Base-by-base conservation (phyloP, 2,888 invertebrate species). In the Petrolisthes manimaculis region DNA sequence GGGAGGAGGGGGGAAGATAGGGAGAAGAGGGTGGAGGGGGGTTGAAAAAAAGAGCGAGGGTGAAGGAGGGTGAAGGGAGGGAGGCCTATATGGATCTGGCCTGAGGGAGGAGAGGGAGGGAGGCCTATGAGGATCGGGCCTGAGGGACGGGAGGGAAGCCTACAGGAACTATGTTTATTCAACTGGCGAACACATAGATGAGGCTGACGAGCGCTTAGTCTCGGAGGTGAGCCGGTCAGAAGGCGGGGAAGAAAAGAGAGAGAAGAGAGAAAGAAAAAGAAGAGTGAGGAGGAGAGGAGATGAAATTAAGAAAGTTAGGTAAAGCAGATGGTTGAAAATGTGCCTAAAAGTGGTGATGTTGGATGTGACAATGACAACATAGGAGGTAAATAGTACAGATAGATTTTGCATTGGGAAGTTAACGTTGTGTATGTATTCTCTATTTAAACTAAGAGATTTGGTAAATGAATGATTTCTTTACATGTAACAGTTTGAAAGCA, bases 101-200 rank as follows among this genome's bases (percentile, higher is more conserved):
- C 37, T 0, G 37, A 37, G 9, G 74, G 83, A 51, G 74, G 71
- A 53, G 5, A 24, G 18, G 74, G n/a, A 71, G 71, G 71, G 71
- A 21, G 21, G 6, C 71, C n/a, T 6, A n/a, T 6, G 71, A 53
- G 71, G 83, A 12, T 5, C 61, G 54, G 37, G 54, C 37, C 37
- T 37, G 37, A 37, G 9, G 74, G 83, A 51, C 54, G 71, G 21
- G 5, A 24, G 18, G 74, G 71, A 21, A 71, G 6, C 71, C n/a
- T 6, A n/a, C 14, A 21, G 56, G 21, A 71, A 54, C 80, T 86
- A 74, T 86, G 86, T 86, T 86, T 86, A 53, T 81, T 81, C 86
- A 86, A 86, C 86, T 86, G 86, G 81, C 37, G 56, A 86, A 86
- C 74, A 71, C 81, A 86, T 86, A 74, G 86, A 82, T 82, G 81